Evolutionary conservation across 2,888 invertebrate genomes (phyloP).

Genomic region (Osedax frankpressi): DNA sequence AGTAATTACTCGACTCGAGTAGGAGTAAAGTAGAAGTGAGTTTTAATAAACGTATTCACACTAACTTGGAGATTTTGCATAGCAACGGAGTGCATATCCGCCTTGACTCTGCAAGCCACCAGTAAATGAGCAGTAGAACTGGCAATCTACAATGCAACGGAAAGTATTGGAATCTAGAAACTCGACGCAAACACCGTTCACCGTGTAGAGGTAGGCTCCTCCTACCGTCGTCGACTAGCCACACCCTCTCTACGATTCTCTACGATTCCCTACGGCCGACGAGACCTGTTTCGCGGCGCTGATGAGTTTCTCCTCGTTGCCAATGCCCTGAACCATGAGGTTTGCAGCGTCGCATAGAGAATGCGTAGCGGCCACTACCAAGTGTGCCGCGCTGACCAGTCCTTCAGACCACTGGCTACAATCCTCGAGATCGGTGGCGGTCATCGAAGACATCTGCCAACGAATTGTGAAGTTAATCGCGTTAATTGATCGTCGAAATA

Average conservation of each 20-base stretch:
- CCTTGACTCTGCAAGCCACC: constrained; percentile 96
- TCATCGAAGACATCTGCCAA: neutral
- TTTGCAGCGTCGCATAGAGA: constrained; percentile 95
- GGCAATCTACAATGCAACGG: constrained; percentile 49
- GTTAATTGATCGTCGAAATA: too few species aligned
- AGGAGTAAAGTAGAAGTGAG: too few species aligned
- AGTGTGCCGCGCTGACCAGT: constrained; percentile 79
- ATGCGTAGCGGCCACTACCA: constrained; percentile 94
- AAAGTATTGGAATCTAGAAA: too few species aligned
- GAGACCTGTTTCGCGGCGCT: constrained; percentile 71
- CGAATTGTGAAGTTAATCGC: too few species aligned
- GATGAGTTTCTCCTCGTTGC: constrained; percentile 77
- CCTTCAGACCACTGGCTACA: constrained; percentile 98
- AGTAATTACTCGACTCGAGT: too few species aligned
- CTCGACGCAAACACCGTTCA: too few species aligned
- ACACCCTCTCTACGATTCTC: too few species aligned
- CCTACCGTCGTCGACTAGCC: too few species aligned
- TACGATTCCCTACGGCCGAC: neutral
- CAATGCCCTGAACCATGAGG: constrained; percentile 66
- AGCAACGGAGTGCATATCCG: constrained; percentile 84
- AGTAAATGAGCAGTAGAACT: constrained; percentile 90
- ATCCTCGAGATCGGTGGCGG: constrained; percentile 34
- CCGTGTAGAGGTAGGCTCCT: too few species aligned
- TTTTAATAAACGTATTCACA: too few species aligned
- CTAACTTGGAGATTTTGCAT: constrained; percentile 65